Conservation (phyloP, 2,797 vertebrate species). For the Hozukius guyotensis region DNA sequence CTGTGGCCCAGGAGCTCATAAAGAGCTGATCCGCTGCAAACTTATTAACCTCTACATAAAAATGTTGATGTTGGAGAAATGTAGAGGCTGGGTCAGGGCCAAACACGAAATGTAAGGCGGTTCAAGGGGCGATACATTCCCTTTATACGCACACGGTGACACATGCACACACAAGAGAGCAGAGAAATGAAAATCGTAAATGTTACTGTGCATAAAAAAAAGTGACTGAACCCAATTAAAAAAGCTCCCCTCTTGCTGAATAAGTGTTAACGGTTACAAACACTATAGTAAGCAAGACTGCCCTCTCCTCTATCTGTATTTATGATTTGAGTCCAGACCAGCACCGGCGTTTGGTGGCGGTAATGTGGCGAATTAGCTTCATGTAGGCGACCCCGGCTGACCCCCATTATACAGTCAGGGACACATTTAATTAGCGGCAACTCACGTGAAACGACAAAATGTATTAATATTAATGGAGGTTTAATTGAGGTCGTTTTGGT, state of each 20-base stretch:
- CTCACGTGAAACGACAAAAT: conserved; percentile 81
- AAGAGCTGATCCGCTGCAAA: conserved; percentile 53
- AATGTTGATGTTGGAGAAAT: conserved; percentile 53
- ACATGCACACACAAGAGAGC: neutral
- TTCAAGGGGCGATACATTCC: conserved; percentile 15
- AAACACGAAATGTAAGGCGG: conserved; percentile 20
- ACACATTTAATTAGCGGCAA: conserved; percentile 81
- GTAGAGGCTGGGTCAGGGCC: conserved; percentile 20
- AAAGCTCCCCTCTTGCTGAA: conserved; percentile 3
- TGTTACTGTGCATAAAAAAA: neutral
- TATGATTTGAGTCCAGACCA: conserved; percentile 34
- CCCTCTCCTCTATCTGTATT: conserved; percentile 38
- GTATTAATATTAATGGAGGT: conserved; percentile 82
- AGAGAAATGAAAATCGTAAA: conserved; percentile 4
- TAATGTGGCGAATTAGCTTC: conserved; percentile 74
- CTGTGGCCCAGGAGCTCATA: conserved; percentile 43
- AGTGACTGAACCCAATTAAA: conserved; percentile 13
- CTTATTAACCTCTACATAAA: conserved; percentile 65
- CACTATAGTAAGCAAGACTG: conserved; percentile 9
- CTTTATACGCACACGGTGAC: conserved; percentile 20
- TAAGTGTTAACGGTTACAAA: conserved; percentile 1
- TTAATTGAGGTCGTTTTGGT: conserved; percentile 82
- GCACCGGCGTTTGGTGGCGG: conserved; percentile 42
- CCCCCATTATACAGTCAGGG: conserved; percentile 78
- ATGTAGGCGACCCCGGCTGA: conserved; percentile 66